A percentile compares a stretch with the other conserved stretches of the same genome.
Conservation (phyloP, 2,797 vertebrate species). For the Pelochelys cantorii region DNA sequence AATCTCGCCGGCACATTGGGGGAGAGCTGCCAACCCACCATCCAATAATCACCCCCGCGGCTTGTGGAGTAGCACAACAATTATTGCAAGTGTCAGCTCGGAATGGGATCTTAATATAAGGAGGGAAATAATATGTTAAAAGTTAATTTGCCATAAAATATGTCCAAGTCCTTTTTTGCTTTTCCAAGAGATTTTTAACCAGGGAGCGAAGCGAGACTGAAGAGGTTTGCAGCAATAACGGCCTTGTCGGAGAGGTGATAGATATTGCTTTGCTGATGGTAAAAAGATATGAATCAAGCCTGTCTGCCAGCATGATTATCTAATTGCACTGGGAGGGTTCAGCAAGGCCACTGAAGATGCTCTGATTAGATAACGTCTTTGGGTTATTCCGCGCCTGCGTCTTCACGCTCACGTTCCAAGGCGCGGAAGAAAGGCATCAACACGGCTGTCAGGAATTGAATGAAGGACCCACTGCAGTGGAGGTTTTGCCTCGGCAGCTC, state of each 20-base stretch:
- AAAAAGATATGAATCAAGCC: conserved; percentile 70
- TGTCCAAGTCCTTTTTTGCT: conserved; percentile 23
- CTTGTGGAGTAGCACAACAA: neutral
- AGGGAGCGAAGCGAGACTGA: conserved; percentile 1
- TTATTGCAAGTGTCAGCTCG: neutral
- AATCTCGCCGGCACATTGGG: accelerated
- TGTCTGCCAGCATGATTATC: conserved; percentile 46
- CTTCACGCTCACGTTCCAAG: conserved; percentile 45
- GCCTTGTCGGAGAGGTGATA: conserved; percentile 50
- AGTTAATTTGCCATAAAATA: conserved; percentile 73
- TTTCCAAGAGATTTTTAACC: conserved; percentile 44
- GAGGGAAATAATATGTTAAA: conserved; percentile 44
- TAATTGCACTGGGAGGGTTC: conserved; percentile 50
- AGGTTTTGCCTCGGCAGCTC: neutral
- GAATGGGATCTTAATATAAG: conserved; percentile 25
- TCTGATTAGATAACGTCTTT: neutral
- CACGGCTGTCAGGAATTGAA: conserved; percentile 18
- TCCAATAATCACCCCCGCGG: neutral
- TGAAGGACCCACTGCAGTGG: neutral
- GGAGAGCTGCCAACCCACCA: neutral
- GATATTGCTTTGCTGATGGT: conserved; percentile 65
- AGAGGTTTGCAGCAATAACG: conserved; percentile 48
- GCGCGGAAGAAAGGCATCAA: conserved; percentile 17
- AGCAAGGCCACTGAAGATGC: conserved; percentile 39
- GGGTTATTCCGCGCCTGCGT: neutral